phyloP scores from a whole-genome alignment of 2,888 invertebrate species.

The Hirtodrosophila histrioides region DNA sequence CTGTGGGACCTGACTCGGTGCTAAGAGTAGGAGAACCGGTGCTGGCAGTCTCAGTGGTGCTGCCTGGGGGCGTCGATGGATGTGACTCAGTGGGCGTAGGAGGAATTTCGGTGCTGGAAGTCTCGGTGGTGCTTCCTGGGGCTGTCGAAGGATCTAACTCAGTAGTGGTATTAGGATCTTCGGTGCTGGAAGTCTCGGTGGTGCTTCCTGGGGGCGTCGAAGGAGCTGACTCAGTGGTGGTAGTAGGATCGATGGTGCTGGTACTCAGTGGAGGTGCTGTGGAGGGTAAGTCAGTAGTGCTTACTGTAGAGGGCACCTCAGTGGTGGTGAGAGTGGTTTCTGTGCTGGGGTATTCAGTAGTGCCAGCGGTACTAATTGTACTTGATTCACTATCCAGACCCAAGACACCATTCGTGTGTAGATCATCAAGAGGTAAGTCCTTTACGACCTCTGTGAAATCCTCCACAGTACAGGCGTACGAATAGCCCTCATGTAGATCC shows the following conservation, averaged over 20 bases:
- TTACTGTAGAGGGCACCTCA: neutral
- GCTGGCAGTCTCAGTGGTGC: conserved; percentile 7
- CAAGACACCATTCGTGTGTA: conserved; percentile 69
- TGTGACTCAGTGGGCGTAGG: conserved; percentile 2
- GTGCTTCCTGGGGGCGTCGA: neutral
- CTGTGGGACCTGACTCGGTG: conserved; percentile 2
- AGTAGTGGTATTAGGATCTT: neutral
- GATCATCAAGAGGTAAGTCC: conserved; percentile 68
- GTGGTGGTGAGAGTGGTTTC: neutral
- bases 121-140: neutral
- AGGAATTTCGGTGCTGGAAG: neutral
- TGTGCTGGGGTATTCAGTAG: conserved; percentile 14
- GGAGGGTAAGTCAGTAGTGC: neutral
- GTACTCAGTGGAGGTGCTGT: neutral
- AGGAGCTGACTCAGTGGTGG: conserved; percentile 15
- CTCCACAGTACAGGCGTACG: conserved; percentile 77
- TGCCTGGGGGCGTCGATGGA: neutral
- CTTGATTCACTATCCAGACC: conserved; percentile 55
- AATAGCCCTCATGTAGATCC: conserved; percentile 73
- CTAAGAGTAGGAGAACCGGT: conserved; percentile 3
- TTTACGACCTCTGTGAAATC: conserved; percentile 70
- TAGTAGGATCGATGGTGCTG: conserved; percentile 1
- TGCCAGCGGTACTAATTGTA: neutral
- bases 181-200: conserved; percentile 2
- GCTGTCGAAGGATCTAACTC: neutral